A percentile compares a stretch with the other conserved stretches of the same genome.
Evolutionary conservation across 2,888 invertebrate genomes (phyloP).

Genomic region (Rhyacophila evoluta): DNA sequence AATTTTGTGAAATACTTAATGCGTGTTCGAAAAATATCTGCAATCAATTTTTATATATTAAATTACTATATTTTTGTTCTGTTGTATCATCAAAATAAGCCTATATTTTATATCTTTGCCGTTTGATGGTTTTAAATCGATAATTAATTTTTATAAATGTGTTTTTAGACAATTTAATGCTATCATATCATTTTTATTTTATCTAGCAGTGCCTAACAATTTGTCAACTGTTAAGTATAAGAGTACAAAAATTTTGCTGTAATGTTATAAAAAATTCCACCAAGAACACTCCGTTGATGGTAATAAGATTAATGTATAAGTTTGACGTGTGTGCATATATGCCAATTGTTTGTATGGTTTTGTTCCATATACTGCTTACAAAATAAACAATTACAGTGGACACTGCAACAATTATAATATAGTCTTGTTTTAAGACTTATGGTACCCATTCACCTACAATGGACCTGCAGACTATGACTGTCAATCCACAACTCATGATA

Average conservation of each 20-base stretch:
- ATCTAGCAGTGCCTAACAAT: not conserved
- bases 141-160: too few relatives aligned
- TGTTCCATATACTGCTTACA: slow-evolving; percentile 8
- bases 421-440: not conserved
- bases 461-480: too few relatives aligned
- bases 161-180: too few relatives aligned
- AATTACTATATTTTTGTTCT: too few relatives aligned
- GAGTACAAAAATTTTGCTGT: not conserved
- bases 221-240: not conserved
- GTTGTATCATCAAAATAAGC: too few relatives aligned
- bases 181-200: not conserved
- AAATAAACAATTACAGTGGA: not conserved
- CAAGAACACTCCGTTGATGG: not conserved
- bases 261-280: not conserved
- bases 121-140: too few relatives aligned
- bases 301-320: not conserved
- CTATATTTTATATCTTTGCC: too few relatives aligned
- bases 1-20: too few relatives aligned
- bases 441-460: too few relatives aligned
- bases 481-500: too few relatives aligned
- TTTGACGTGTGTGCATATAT: not conserved
- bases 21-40: too few relatives aligned
- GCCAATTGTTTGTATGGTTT: not conserved
- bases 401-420: not conserved
- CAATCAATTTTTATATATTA: too few relatives aligned